Evolutionary conservation across 2,888 invertebrate genomes (phyloP).

Genomic region (Drosophila tanythrix): DNA sequence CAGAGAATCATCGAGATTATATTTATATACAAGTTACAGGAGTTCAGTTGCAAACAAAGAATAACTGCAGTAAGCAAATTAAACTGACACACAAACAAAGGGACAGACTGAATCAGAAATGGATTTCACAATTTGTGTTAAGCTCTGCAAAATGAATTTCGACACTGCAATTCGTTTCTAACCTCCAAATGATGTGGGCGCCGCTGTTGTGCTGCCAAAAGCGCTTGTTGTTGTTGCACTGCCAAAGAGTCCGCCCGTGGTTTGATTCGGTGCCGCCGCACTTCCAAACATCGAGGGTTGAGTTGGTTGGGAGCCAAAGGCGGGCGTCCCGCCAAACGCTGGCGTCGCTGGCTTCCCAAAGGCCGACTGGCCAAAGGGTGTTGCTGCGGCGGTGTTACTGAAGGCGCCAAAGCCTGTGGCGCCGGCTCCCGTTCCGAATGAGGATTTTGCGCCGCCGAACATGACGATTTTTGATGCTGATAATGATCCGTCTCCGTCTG

Average conservation of each 20-base stretch:
- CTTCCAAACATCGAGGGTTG: conserved; percentile 87
- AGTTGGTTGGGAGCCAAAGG: conserved; percentile 87
- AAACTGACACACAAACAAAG: background rate
- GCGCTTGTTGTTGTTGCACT: conserved; percentile 87
- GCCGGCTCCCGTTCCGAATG: conserved; percentile 85
- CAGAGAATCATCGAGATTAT: background rate
- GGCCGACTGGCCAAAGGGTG: conserved; percentile 86
- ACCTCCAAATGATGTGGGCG: conserved; percentile 83
- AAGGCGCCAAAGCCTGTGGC: conserved; percentile 82
- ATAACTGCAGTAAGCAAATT: background rate
- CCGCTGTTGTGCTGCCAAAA: conserved; percentile 88
- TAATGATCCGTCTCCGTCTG: conserved; percentile 9
- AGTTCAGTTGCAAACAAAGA: background rate
- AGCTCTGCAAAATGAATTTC: background rate
- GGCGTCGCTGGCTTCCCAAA: conserved; percentile 87
- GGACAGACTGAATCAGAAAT: background rate
- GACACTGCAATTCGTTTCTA: conserved; percentile 52
- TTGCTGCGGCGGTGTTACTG: conserved; percentile 79
- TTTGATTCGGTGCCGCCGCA: conserved; percentile 85
- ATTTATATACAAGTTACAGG: background rate
- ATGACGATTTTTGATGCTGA: conserved; percentile 42
- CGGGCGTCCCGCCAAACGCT: conserved; percentile 89
- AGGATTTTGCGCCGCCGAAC: conserved; percentile 84
- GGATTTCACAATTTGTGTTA: background rate
- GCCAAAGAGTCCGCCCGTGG: conserved; percentile 85